Evolutionary conservation across 1,140 invertebrate genomes (phyloP).

Genomic region (Zaprionus gabonicus): DNA sequence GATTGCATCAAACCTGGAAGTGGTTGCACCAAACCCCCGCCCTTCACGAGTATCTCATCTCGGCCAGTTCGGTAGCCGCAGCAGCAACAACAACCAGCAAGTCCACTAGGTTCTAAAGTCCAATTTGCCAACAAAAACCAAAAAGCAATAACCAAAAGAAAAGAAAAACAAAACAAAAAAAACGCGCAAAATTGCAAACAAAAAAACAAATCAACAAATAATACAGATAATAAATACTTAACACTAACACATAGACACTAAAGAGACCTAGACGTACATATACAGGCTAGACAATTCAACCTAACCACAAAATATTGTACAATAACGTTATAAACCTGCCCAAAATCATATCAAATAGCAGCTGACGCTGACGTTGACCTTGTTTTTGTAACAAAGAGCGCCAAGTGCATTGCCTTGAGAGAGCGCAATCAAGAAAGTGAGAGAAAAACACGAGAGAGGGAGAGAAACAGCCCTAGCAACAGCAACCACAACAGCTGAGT

Average conservation of each 20-base stretch:
- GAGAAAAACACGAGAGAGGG: constrained; percentile 3
- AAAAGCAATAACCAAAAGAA: constrained; percentile 71
- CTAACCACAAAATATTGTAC: constrained; percentile 51
- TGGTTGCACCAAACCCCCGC: constrained; percentile 95
- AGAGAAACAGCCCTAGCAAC: constrained; percentile 44
- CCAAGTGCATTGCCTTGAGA: constrained; percentile 63
- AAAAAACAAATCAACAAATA: constrained; percentile 49
- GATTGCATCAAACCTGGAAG: constrained; percentile 95
- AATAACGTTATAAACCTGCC: constrained; percentile 38
- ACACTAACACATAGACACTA: constrained; percentile 32
- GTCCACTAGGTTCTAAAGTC: constrained; percentile 68
- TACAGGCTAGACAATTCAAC: constrained; percentile 43
- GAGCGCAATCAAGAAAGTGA: not conserved
- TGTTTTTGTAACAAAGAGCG: constrained; percentile 58
- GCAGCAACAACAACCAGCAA: constrained; percentile 82
- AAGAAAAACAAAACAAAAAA: constrained; percentile 41
- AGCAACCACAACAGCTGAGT: constrained; percentile 13
- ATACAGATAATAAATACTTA: constrained; percentile 55
- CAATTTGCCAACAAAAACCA: constrained; percentile 46
- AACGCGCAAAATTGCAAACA: constrained; percentile 37
- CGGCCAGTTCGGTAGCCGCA: constrained; percentile 90
- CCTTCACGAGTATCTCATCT: constrained; percentile 93
- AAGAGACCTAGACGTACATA: constrained; percentile 13
- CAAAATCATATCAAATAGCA: constrained; percentile 47
- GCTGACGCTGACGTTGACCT: constrained; percentile 64